A percentile compares a stretch with the other conserved stretches of the same genome.
Conservation (phyloP, 2,113 vertebrate genomes). For the Baryphthengus martii region DNA sequence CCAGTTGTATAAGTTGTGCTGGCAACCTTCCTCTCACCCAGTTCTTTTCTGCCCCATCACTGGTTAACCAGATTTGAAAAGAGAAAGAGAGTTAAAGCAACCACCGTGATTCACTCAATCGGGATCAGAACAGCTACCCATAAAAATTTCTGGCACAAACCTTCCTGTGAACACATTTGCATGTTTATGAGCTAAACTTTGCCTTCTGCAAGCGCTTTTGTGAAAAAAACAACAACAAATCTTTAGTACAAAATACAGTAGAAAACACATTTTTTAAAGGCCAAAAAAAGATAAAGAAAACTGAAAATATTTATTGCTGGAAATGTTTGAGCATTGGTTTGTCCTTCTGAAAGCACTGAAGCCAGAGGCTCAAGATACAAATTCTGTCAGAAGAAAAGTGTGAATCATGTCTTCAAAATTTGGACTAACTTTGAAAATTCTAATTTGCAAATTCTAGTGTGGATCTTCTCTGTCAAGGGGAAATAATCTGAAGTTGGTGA, state of each 20-base stretch:
- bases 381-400: background rate
- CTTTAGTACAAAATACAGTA: background rate
- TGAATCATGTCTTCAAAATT: background rate
- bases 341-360: background rate
- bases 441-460: background rate
- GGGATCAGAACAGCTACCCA: background rate
- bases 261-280: slow-evolving; percentile 1
- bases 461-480: background rate
- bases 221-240: background rate
- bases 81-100: background rate
- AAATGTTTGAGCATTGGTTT: background rate
- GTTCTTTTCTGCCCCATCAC: background rate
- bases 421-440: background rate
- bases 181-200: slow-evolving; percentile 37
- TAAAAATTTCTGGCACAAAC: slow-evolving; percentile 26
- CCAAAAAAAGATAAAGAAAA: background rate
- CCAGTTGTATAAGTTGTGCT: background rate
- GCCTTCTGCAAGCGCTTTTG: background rate
- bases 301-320: background rate
- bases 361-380: background rate
- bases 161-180: slow-evolving; percentile 19
- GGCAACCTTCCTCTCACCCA: background rate
- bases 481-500: background rate
- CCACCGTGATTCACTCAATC: background rate
- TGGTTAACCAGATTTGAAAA: background rate